Evolutionary conservation across 1,140 invertebrate species (phyloP).

Genomic region (Drosophila tsacasi): DNA sequence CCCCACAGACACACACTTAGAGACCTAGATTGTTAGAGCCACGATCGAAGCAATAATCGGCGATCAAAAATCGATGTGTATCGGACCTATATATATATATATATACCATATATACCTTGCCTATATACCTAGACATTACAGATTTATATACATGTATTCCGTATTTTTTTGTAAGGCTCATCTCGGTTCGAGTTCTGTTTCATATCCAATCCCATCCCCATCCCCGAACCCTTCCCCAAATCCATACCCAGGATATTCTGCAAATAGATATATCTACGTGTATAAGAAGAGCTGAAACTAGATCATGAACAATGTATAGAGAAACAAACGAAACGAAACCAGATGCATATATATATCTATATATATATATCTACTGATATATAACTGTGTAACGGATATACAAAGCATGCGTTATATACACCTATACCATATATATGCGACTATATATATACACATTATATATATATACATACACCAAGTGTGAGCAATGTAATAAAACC

Average conservation of each 20-base stretch:
- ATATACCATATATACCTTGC: conserved; percentile 50
- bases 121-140: conserved; percentile 63
- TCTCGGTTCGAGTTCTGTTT: conserved; percentile 32
- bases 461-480: conserved; percentile 44
- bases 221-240: not conserved
- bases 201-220: not conserved
- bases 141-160: conserved; percentile 74
- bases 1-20: conserved; percentile 34
- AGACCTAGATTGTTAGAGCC: conserved; percentile 55
- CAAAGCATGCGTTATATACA: conserved; percentile 69
- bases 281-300: conserved; percentile 75
- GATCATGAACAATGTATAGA: conserved; percentile 72
- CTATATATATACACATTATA: conserved; percentile 46
- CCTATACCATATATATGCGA: conserved; percentile 59
- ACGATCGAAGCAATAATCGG: conserved; percentile 46
- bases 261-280: conserved; percentile 30
- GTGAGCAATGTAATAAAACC: conserved; percentile 75
- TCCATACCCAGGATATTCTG: conserved; percentile 3
- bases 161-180: conserved; percentile 33
- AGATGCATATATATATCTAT: conserved; percentile 36
- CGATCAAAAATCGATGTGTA: conserved; percentile 33
- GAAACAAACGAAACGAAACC: conserved; percentile 50
- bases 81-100: conserved; percentile 20
- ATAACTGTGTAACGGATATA: conserved; percentile 69
- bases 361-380: conserved; percentile 48